Evolutionary conservation across 2,113 vertebrate species (phyloP).

Genomic region (Xenus cinereus): DNA sequence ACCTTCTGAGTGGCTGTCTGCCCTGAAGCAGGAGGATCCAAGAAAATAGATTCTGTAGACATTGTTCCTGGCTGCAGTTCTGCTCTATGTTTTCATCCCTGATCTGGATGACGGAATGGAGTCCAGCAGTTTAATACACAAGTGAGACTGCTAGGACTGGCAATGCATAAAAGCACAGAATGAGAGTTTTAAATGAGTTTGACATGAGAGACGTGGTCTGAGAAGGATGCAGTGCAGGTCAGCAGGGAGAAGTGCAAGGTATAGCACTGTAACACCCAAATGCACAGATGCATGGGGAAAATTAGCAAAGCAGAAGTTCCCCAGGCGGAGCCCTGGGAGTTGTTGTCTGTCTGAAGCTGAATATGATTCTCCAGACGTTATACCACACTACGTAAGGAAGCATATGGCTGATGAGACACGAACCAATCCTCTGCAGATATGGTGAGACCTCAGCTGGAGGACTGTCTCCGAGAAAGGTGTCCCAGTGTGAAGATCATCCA

Average conservation of each 20-base stretch:
- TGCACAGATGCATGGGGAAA: neutral
- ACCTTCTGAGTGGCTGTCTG: neutral
- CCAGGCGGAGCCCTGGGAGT: neutral
- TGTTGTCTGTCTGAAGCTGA: neutral
- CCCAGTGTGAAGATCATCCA: neutral
- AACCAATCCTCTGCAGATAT: neutral
- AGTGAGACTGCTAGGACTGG: neutral
- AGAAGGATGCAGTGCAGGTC: neutral
- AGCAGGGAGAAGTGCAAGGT: neutral
- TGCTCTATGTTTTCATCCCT: neutral
- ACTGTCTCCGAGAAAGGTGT: neutral
- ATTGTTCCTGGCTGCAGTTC: neutral
- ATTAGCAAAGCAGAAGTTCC: neutral
- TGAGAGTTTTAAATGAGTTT: neutral
- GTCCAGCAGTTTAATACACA: neutral
- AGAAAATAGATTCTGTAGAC: neutral
- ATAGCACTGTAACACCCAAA: neutral
- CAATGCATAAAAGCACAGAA: neutral
- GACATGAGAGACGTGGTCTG: neutral
- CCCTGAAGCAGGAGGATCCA: neutral
- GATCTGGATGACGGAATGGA: neutral
- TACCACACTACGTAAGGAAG: neutral
- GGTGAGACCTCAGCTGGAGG: neutral
- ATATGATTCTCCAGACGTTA: neutral
- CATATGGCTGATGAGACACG: neutral